These are phyloP conservation scores for Cancer borealis DNA, from an alignment of 2,888 invertebrate genomes.

Conservation along the genomic window DNA sequence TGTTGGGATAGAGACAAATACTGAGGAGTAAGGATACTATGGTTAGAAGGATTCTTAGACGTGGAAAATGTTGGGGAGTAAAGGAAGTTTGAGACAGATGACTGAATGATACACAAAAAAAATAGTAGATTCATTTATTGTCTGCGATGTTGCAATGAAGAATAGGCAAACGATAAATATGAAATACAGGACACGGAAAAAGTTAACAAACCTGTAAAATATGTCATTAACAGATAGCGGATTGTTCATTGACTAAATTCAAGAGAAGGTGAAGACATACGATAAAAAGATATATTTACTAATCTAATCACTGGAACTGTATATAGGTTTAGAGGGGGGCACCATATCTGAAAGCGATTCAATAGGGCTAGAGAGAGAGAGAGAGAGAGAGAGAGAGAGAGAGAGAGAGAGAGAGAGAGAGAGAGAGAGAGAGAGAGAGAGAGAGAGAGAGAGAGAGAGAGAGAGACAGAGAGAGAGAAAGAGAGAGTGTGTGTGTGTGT, in stretches of 20 bases:
- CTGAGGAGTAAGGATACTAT: too few relatives aligned
- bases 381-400: constrained; percentile 41
- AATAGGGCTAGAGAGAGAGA: neutral
- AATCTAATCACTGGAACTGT: too few relatives aligned
- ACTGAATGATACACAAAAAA: neutral
- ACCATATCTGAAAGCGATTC: neutral
- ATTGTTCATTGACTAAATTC: too few relatives aligned
- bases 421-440: constrained; percentile 46
- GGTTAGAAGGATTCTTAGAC: too few relatives aligned
- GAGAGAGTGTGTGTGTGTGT: too few relatives aligned
- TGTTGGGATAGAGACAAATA: too few relatives aligned
- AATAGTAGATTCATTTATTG: neutral
- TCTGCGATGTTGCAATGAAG: neutral
- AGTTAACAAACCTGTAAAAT: too few relatives aligned
- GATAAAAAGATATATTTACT: too few relatives aligned
- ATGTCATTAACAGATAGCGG: too few relatives aligned
- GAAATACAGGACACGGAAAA: too few relatives aligned
- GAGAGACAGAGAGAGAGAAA: too few relatives aligned
- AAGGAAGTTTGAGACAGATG: neutral
- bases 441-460: neutral
- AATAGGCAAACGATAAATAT: neutral
- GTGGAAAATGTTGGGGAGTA: neutral
- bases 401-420: constrained; percentile 44
- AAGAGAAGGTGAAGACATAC: too few relatives aligned
- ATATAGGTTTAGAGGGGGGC: neutral